Percentiles rank a stretch among this genome's conserved stretches.
phyloP scores from a whole-genome alignment of 1,140 invertebrate genomes.

The Temnothorax nylanderi region DNA sequence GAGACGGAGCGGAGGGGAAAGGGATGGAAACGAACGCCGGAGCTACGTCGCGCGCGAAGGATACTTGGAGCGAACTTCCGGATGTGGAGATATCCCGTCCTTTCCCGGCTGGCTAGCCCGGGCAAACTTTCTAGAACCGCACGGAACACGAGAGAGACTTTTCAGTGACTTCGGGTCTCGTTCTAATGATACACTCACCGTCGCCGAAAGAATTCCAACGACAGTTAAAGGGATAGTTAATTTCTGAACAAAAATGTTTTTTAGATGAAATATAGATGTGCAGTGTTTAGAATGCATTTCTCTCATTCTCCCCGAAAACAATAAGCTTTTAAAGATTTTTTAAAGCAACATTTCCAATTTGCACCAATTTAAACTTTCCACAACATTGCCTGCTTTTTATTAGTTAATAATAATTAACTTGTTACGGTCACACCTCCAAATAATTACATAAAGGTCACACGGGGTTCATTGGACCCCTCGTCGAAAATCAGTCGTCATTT shows the following conservation, averaged over 20 bases:
- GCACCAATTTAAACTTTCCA: not conserved
- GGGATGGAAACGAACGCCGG: constrained; percentile 13
- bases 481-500: too few relatives aligned
- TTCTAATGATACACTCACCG: constrained; percentile 38
- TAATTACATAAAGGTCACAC: too few relatives aligned
- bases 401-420: not conserved
- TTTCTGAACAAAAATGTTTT: not conserved
- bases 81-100: constrained; percentile 52
- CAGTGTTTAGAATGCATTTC: not conserved
- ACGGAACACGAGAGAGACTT: constrained; percentile 21
- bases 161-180: not conserved
- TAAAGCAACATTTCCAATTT: not conserved
- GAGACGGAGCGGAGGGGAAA: not conserved
- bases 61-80: constrained; percentile 56
- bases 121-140: constrained; percentile 25
- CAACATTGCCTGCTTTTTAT: not conserved
- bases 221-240: not conserved
- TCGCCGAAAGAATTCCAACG: constrained; percentile 36
- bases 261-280: not conserved
- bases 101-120: constrained; percentile 20
- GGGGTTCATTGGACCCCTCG: too few relatives aligned
- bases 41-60: constrained; percentile 47
- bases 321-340: not conserved
- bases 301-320: not conserved
- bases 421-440: too few relatives aligned